Evolutionary conservation across 2,113 vertebrate species (phyloP).

Genomic region (Elachura formosa): DNA sequence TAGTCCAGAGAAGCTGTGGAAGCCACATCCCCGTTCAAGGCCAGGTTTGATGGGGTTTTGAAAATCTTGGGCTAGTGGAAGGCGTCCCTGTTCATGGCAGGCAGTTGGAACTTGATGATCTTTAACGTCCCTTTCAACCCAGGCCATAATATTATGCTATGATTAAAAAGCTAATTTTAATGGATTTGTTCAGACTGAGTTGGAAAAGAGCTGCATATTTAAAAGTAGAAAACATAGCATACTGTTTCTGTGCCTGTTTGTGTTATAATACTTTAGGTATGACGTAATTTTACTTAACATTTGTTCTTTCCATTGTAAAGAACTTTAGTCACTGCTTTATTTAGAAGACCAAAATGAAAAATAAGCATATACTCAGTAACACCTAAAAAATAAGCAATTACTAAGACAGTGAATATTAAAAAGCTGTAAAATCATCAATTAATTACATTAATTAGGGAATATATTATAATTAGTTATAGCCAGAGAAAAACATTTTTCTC

Average conservation of each 20-base stretch:
- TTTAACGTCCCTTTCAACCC: too few relatives aligned
- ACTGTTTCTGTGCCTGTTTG: background rate
- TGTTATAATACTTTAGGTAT: background rate
- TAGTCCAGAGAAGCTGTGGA: background rate
- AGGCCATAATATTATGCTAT: background rate
- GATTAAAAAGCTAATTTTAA: background rate
- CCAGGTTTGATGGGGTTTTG: background rate
- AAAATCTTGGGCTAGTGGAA: background rate
- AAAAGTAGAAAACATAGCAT: background rate
- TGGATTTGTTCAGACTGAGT: background rate
- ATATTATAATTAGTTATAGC: background rate
- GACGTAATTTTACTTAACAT: background rate
- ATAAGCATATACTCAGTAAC: background rate
- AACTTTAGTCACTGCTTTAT: background rate
- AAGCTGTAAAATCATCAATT: background rate
- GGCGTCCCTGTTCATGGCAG: background rate
- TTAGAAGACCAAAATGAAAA: background rate
- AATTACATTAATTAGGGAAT: background rate
- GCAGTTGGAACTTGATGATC: background rate
- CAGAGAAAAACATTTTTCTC: conserved; percentile 9
- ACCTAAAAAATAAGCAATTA: background rate
- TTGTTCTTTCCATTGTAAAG: background rate
- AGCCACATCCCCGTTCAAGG: background rate
- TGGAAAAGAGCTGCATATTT: background rate
- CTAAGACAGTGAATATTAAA: background rate